phyloP scores from a whole-genome alignment of 2,113 vertebrate genomes.

The Grantiella picta region DNA sequence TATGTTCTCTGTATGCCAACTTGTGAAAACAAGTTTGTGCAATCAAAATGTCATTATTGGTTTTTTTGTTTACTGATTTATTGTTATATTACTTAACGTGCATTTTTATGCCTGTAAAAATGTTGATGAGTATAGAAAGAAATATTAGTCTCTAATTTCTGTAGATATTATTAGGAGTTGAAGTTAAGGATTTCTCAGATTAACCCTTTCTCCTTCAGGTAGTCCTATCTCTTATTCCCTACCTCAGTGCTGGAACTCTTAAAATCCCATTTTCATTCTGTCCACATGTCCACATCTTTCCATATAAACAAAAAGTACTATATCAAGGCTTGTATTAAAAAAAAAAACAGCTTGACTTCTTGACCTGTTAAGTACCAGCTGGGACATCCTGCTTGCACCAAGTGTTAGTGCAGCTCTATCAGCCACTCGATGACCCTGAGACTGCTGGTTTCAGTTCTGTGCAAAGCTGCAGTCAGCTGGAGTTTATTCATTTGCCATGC shows the following conservation, averaged over 20 bases:
- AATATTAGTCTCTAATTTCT: background rate
- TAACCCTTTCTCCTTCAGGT: background rate
- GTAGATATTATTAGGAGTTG: background rate
- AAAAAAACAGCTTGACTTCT: background rate
- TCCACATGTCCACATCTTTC: background rate
- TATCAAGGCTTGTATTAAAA: background rate
- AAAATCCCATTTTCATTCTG: background rate
- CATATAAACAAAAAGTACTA: background rate
- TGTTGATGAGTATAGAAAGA: background rate
- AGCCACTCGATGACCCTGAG: accelerated
- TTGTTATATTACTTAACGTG: background rate
- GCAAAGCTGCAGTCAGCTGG: background rate
- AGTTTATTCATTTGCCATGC: background rate
- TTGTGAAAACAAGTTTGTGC: background rate
- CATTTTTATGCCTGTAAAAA: background rate
- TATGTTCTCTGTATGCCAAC: background rate
- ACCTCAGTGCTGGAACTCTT: background rate
- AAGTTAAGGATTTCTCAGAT: background rate
- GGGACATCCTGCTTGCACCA: background rate
- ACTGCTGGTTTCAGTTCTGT: background rate
- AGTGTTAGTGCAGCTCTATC: background rate
- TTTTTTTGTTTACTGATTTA: background rate
- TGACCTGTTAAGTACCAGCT: background rate
- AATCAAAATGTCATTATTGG: background rate
- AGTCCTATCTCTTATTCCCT: background rate